These are phyloP conservation scores for Arvicanthis niloticus DNA, from an alignment of 2,113 vertebrate species.

Conservation along the genomic window DNA sequence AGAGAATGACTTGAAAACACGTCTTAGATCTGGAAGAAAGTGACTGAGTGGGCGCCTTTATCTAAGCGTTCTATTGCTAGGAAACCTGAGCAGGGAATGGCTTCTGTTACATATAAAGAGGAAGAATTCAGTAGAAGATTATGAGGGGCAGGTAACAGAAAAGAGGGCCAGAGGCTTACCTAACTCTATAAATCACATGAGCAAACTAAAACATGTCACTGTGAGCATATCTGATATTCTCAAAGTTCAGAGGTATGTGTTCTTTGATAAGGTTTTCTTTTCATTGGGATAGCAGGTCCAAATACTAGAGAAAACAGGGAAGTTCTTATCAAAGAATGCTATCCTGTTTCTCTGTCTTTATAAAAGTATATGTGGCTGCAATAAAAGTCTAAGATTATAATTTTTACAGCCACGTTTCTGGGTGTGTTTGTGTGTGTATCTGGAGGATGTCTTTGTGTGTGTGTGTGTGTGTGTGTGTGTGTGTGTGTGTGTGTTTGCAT, in stretches of 20 bases:
- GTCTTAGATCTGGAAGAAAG: neutral
- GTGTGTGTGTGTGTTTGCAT: neutral
- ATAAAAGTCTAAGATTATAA: neutral
- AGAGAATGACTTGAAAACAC: neutral
- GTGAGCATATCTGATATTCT: neutral
- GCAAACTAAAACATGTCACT: neutral
- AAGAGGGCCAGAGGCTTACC: neutral
- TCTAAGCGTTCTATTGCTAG: neutral
- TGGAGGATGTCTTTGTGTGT: neutral
- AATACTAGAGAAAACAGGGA: neutral
- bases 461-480: neutral
- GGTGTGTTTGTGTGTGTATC: neutral
- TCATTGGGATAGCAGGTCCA: neutral
- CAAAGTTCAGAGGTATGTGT: neutral
- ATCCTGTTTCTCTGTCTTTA: neutral
- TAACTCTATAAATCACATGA: neutral
- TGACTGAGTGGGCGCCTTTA: neutral
- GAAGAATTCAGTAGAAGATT: neutral
- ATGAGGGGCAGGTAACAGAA: neutral
- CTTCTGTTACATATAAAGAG: neutral
- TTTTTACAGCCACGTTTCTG: neutral
- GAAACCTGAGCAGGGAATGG: neutral
- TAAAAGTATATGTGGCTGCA: neutral
- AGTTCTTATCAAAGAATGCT: neutral
- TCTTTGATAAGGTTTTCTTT: slow-evolving; percentile 39